Base-by-base conservation (phyloP, 2,888 invertebrate species). In the Branchellion lobata region DNA sequence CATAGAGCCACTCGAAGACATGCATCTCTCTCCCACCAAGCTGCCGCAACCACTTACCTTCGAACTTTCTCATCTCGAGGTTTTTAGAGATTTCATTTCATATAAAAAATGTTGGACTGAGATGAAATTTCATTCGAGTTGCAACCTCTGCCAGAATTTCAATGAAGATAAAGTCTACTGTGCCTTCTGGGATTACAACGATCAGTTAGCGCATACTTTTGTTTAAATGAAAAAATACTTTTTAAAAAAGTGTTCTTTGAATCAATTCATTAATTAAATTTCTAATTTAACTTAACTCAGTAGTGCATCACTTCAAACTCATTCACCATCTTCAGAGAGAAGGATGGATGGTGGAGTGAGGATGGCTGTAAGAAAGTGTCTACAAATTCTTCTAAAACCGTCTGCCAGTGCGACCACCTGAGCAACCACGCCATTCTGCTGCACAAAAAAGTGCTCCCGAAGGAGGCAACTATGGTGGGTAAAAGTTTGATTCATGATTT, bases 361-460 rank as follows among this genome's bases (percentile, higher is more conserved):
- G 77, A 81, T 24, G 82, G 82, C 14, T 83, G 83, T 51, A 31
- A 53, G 3, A n/a, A 76, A 21, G 69, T 76, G 2, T 72, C 74
- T 31, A 80, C 81, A 34, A 86, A 85, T 79, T 76, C 79, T 3
- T 84, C 83, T 5, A 83, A 84, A 78, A 86, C 86, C 21, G 84
- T 84, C 24, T 87, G 87, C 81, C 81, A 85, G 76, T 87, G 86
- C 83, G 80, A 85, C 79, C 87, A 87, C 81, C 84, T 87, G n/a
- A 87, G 87, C 40, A 86, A 86, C 84, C 87, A 87, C 82, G 87
- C 87, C 72, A 84, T 87, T 3, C 84, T 87, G 72, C 85, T 87
- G 86, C 47, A 47, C 47, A 47, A 18, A 18, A 85, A 86, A 80
- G 84, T 85, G 24, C 71, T 83, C 8, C 85, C 85, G n/a, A 84